Evolutionary conservation across 2,797 vertebrate species (phyloP).

Genomic region (Ataeniobius toweri): DNA sequence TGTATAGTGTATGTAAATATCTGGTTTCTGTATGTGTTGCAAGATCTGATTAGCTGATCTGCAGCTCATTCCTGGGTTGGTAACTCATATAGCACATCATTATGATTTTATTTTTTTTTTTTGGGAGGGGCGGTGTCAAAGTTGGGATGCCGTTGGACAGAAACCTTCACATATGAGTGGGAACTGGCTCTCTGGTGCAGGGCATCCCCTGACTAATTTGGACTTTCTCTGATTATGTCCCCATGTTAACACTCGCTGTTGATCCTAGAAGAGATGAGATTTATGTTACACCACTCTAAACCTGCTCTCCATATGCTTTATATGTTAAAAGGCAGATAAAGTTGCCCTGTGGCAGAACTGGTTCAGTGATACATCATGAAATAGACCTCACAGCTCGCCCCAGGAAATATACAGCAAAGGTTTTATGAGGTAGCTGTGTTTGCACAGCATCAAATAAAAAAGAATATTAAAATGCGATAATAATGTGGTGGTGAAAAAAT

Average conservation of each 20-base stretch:
- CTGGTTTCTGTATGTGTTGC: neutral
- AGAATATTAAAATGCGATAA: neutral
- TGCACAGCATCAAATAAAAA: neutral
- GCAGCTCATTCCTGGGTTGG: conserved; percentile 4
- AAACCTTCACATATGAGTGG: conserved; percentile 13
- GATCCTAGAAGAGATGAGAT: conserved; percentile 14
- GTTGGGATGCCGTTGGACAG: conserved; percentile 7
- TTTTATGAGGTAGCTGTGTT: neutral
- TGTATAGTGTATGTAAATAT: neutral
- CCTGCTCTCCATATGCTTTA: neutral
- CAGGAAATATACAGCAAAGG: neutral
- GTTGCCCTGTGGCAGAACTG: conserved; percentile 6
- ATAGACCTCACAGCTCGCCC: neutral
- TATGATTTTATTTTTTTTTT: neutral
- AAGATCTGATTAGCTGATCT: conserved; percentile 7
- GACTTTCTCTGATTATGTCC: conserved; percentile 7
- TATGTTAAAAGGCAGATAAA: neutral
- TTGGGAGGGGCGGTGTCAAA: neutral
- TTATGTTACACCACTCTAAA: conserved; percentile 39
- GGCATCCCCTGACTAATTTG: conserved; percentile 2
- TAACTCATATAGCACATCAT: conserved; percentile 27
- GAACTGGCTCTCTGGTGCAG: neutral
- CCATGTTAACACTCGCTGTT: conserved; percentile 16
- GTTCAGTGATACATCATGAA: neutral
- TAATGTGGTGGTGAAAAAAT: neutral